Percentiles rank a stretch among this genome's conserved stretches.
Evolutionary conservation across 92 coral and sea anemone genomes (phyloP).

Genomic region (Parazoanthus darwini): DNA sequence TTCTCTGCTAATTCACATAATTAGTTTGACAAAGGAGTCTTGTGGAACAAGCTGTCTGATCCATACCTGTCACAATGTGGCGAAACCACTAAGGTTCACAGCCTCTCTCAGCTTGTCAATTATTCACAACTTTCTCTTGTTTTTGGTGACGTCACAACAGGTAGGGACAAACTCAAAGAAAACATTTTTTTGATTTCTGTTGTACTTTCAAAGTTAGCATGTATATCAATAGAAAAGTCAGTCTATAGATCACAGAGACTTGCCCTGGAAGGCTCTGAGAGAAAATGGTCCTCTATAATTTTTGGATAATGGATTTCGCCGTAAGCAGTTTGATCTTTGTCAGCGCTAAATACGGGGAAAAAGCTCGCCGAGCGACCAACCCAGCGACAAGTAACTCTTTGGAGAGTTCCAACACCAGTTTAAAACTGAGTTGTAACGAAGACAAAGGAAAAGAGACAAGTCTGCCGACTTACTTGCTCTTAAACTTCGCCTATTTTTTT

Average conservation of each 20-base stretch:
- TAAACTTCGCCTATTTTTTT: slow-evolving; percentile 80
- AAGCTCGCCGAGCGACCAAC: slow-evolving; percentile 47
- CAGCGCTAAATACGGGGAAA: slow-evolving; percentile 88
- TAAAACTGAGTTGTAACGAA: slow-evolving; percentile 14
- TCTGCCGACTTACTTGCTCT: slow-evolving; percentile 60
- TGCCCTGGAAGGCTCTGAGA: neutral
- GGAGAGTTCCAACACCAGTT: slow-evolving; percentile 9
- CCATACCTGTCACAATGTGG: neutral
- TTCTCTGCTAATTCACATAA: neutral
- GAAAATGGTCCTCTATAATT: slow-evolving; percentile 75
- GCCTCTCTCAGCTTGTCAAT: neutral
- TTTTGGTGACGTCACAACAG: slow-evolving; percentile 32
- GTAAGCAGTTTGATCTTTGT: slow-evolving; percentile 76
- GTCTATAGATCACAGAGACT: neutral
- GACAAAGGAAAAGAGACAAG: slow-evolving; percentile 57
- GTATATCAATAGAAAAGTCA: neutral
- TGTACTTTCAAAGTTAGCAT: neutral
- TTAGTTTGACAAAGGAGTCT: neutral
- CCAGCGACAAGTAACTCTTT: neutral
- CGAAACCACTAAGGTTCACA: slow-evolving; percentile 27
- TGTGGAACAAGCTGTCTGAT: neutral
- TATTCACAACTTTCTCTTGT: slow-evolving; percentile 23
- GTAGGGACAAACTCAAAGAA: slow-evolving; percentile 21
- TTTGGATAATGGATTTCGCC: slow-evolving; percentile 93
- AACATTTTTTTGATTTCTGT: neutral